phyloP scores from a whole-genome alignment of 1,140 invertebrate genomes.

The Pseudachorutes palmiensis region DNA sequence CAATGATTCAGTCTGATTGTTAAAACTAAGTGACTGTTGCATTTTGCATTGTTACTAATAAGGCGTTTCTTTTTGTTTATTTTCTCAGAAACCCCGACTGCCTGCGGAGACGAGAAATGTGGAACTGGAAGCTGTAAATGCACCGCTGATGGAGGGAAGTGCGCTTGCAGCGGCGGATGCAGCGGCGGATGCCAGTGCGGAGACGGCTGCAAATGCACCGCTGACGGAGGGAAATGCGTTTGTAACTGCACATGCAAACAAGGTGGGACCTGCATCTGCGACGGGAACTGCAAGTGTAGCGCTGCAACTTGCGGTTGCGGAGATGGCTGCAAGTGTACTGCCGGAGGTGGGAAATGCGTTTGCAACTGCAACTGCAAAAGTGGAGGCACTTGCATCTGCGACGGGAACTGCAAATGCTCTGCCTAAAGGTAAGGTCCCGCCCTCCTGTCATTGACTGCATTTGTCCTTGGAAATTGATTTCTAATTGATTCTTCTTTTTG shows the following conservation, averaged over 20 bases:
- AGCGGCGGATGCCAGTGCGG: constrained; percentile 17
- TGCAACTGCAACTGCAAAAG: constrained; percentile 1
- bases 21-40: too few relatives aligned
- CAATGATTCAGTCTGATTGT: too few relatives aligned
- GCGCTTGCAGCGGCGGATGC: background rate
- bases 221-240: background rate
- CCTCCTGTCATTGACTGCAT: too few relatives aligned
- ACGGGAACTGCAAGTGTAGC: background rate
- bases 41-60: background rate
- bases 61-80: background rate
- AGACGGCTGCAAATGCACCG: constrained; percentile 19
- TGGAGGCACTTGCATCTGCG: constrained; percentile 7
- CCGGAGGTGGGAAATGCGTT: background rate
- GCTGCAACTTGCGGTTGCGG: background rate
- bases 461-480: too few relatives aligned
- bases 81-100: constrained; percentile 10
- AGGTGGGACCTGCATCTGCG: background rate
- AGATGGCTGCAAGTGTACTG: constrained; percentile 1
- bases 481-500: too few relatives aligned
- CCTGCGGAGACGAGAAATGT: background rate
- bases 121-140: constrained; percentile 4
- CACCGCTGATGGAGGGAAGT: background rate
- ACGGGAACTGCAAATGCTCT: constrained; percentile 5
- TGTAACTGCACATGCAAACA: background rate
- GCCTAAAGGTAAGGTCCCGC: too few relatives aligned